These are phyloP conservation scores for Aphelenchoides bicaudatus DNA, from an alignment of 2,888 invertebrate genomes.

Conservation along the genomic window DNA sequence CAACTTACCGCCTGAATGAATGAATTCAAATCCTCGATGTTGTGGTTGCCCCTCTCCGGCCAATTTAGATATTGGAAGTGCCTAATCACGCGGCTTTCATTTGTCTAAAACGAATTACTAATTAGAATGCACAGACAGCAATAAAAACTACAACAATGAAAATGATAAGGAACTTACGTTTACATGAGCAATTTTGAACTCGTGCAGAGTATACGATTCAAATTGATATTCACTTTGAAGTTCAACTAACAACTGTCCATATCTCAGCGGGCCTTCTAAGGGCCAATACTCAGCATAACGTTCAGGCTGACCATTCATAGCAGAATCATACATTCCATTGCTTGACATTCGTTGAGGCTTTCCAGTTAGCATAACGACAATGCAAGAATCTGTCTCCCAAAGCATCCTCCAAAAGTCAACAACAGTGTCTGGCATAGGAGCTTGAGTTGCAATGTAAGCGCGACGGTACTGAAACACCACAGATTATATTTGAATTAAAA, in stretches of 20 bases:
- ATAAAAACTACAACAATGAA: conserved; percentile 2
- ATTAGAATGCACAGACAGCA: conserved; percentile 10
- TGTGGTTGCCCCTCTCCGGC: conserved; percentile 69
- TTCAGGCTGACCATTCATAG: conserved; percentile 69
- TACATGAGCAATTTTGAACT: conserved; percentile 95
- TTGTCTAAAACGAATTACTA: conserved; percentile 67
- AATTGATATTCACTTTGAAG: conserved; percentile 99
- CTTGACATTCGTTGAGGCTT: conserved; percentile 64
- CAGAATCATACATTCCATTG: conserved; percentile 94
- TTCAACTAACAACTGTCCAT: conserved; percentile 70
- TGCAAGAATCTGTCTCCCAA: conserved; percentile 99
- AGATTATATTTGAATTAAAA: conserved; percentile 25
- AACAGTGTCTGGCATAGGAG: conserved; percentile 90
- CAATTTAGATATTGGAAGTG: conserved; percentile 76
- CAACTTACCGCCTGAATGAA: conserved; percentile 80
- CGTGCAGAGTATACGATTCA: conserved; percentile 96
- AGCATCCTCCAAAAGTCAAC: conserved; percentile 99
- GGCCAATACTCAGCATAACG: conserved; percentile 99
- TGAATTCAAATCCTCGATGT: conserved; percentile 94
- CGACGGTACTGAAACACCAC: conserved; percentile 71
- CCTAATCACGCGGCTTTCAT: conserved; percentile 86
- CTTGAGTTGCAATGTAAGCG: conserved; percentile 96
- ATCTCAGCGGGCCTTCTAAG: conserved; percentile 65
- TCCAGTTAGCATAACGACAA: conserved; percentile 90
- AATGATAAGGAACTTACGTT: conserved; percentile 66